These are phyloP conservation scores for Lanius ludovicianus DNA, from an alignment of 2,113 vertebrate species.

Conservation along the genomic window DNA sequence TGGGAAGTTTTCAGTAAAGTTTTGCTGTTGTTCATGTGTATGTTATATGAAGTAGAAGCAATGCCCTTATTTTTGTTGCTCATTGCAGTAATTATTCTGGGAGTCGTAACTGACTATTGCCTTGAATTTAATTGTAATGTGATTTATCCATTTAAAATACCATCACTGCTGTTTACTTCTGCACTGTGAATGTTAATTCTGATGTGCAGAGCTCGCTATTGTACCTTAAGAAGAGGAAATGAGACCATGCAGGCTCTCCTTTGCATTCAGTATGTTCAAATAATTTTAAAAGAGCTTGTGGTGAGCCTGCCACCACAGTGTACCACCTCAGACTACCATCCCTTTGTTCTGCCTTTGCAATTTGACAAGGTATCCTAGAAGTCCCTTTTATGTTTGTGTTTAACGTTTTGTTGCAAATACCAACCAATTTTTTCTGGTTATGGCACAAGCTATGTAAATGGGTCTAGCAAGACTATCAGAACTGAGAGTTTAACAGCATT, in stretches of 20 bases:
- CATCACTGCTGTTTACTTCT: background rate
- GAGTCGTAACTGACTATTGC: background rate
- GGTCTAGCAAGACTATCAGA: background rate
- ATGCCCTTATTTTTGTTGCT: background rate
- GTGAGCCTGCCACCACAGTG: background rate
- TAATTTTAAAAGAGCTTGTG: background rate
- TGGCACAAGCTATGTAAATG: background rate
- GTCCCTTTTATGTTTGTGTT: background rate
- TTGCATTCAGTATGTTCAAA: background rate
- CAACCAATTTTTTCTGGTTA: background rate
- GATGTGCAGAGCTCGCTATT: background rate
- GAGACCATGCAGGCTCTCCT: background rate
- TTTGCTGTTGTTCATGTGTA: background rate
- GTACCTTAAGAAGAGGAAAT: constrained; percentile 4
- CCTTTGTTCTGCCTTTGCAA: background rate
- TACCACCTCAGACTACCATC: background rate
- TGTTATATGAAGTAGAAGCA: background rate
- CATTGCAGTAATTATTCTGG: background rate
- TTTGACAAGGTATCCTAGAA: background rate
- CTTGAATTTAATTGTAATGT: background rate
- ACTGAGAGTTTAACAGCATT: background rate
- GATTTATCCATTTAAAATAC: background rate
- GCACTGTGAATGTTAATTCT: background rate
- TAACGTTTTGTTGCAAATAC: background rate
- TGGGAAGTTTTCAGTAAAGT: background rate